Evolutionary conservation across 2,888 invertebrate genomes (phyloP).

Genomic region (Leucozona laternaria): DNA sequence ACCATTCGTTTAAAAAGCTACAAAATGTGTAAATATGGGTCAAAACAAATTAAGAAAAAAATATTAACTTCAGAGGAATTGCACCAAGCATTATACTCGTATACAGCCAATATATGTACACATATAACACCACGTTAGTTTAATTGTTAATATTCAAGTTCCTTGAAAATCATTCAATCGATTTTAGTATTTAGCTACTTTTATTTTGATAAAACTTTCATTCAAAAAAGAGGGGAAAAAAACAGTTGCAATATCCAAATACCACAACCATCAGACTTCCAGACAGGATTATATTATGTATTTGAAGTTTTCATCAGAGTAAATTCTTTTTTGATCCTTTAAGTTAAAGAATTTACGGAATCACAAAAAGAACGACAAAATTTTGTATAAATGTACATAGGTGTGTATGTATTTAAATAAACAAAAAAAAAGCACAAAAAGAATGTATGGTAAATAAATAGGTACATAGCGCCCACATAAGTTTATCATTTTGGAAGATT

Average conservation of each 20-base stretch:
- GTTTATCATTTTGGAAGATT: conserved; percentile 28
- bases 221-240: not conserved
- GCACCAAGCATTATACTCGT: not conserved
- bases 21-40: not conserved
- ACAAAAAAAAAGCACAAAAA: not conserved
- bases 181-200: not conserved
- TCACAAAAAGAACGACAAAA: not conserved
- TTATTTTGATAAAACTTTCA: not conserved
- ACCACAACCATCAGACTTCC: not conserved
- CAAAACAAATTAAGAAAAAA: not conserved
- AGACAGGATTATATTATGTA: not conserved
- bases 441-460: not conserved
- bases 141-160: not conserved
- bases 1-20: not conserved
- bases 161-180: not conserved
- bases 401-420: not conserved
- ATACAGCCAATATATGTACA: not conserved
- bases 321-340: not conserved
- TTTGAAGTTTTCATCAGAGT: not conserved
- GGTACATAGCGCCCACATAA: conserved; percentile 16
- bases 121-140: not conserved
- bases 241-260: not conserved
- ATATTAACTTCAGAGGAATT: not conserved
- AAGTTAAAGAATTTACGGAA: conserved; percentile 1
- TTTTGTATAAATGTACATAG: not conserved